Percentiles rank a stretch among this genome's conserved stretches.
Evolutionary conservation across 2,888 invertebrate genomes (phyloP).

Genomic region (Cheilosia impressa): DNA sequence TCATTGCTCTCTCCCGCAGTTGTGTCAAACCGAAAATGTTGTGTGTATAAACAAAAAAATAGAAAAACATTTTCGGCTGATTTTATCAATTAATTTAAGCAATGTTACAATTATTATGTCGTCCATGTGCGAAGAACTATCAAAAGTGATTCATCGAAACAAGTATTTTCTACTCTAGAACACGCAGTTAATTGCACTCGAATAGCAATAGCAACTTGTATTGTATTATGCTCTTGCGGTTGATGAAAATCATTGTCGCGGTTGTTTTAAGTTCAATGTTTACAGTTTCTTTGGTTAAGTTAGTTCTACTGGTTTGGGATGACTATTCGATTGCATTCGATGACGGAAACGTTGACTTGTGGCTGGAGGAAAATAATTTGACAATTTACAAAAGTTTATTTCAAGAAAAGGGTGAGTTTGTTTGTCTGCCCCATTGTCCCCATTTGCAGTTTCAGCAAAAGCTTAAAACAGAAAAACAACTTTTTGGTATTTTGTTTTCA

Average conservation of each 20-base stretch:
- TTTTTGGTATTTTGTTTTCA: background rate
- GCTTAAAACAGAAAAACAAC: background rate
- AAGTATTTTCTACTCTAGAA: slow-evolving; percentile 16
- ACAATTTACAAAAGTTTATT: slow-evolving; percentile 89
- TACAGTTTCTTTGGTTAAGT: slow-evolving; percentile 84
- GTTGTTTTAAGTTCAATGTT: slow-evolving; percentile 84
- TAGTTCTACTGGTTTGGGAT: slow-evolving; percentile 84
- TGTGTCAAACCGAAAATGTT: slow-evolving; percentile 66
- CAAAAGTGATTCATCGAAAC: slow-evolving; percentile 24
- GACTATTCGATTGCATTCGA: slow-evolving; percentile 80
- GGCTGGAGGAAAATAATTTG: slow-evolving; percentile 90
- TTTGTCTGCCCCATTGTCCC: slow-evolving; percentile 16
- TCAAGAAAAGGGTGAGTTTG: slow-evolving; percentile 88
- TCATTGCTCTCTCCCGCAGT: slow-evolving; percentile 62
- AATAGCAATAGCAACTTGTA: slow-evolving; percentile 36
- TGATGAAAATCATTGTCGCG: slow-evolving; percentile 84
- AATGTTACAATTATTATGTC: slow-evolving; percentile 11
- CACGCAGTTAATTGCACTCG: slow-evolving; percentile 11
- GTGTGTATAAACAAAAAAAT: slow-evolving; percentile 68
- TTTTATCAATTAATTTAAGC: slow-evolving; percentile 4
- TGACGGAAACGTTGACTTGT: slow-evolving; percentile 88
- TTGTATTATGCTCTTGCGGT: slow-evolving; percentile 81
- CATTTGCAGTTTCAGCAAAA: slow-evolving; percentile 23
- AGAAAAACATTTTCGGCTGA: slow-evolving; percentile 34
- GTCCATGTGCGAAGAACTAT: slow-evolving; percentile 16